Percentiles rank a stretch among this genome's conserved stretches.
These are phyloP conservation scores for Drosophila miranda DNA, from an alignment of 1,140 invertebrate species.

Conservation along the genomic window DNA sequence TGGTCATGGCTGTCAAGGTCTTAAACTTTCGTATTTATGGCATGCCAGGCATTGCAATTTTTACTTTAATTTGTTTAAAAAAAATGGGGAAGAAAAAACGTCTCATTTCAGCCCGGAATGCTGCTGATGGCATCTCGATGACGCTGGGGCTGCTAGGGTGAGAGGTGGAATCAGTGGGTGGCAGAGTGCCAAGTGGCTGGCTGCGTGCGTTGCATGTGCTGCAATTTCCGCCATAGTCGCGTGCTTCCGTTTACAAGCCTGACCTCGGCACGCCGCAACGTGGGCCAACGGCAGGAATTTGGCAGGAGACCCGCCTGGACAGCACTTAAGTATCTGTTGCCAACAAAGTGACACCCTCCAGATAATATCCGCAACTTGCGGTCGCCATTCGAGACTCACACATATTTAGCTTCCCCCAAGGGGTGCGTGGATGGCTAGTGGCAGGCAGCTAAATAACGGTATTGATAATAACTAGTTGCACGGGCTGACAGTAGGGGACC, in stretches of 20 bases:
- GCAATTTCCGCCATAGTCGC: slow-evolving; percentile 73
- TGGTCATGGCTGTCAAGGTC: slow-evolving; percentile 77
- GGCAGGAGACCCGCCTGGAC: slow-evolving; percentile 29
- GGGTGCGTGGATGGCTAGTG: background rate
- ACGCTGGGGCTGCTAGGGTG: background rate
- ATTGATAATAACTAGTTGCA: slow-evolving; percentile 45
- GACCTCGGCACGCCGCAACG: slow-evolving; percentile 9
- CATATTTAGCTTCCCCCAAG: slow-evolving; percentile 3
- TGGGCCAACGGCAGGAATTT: background rate
- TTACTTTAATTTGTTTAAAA: slow-evolving; percentile 65
- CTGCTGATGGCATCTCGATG: slow-evolving; percentile 42
- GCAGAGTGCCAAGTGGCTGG: slow-evolving; percentile 27
- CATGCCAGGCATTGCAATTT: slow-evolving; percentile 72
- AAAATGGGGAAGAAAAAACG: slow-evolving; percentile 18
- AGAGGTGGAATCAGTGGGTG: background rate
- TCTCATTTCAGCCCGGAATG: slow-evolving; percentile 26
- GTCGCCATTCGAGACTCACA: slow-evolving; percentile 25
- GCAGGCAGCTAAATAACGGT: slow-evolving; percentile 19
- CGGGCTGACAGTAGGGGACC: background rate
- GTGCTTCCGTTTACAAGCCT: slow-evolving; percentile 65
- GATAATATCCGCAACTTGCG: slow-evolving; percentile 70
- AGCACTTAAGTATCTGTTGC: slow-evolving; percentile 75
- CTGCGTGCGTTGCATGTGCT: slow-evolving; percentile 73
- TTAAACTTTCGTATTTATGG: slow-evolving; percentile 74
- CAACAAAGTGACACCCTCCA: slow-evolving; percentile 55